Base-by-base conservation (phyloP, 2,113 vertebrate species). In the Pelvicachromis taeniatus region DNA sequence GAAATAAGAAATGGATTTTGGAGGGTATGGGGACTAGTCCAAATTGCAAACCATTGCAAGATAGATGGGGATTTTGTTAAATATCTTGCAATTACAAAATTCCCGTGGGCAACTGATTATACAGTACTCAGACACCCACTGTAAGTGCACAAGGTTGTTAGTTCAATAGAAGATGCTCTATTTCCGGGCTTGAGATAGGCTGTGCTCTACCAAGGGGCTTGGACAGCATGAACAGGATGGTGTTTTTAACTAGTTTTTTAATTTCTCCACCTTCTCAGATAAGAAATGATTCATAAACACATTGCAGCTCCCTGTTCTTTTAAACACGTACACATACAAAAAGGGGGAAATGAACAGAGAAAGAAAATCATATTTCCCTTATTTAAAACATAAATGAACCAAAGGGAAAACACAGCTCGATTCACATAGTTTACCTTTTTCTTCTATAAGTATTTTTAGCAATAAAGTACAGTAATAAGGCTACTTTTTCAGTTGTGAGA, bases 61-160 rank as follows among this genome's bases (percentile, higher is more conserved):
- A 90, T 73, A 86, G 78, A 26, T 77, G 73, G 54, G 81, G 77
- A 83, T 92, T 93, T 94, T 91, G 86, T 91, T 89, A 91, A 92
- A 93, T 85, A 87, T 82, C 85, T 84, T 83, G 84, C 85, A 91
- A 91, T 93, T 91, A 90, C 75, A 89, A 87, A 90, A 86, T 40
- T 89, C 85, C 91, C 77, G 21, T 81, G 59, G 84, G 88, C 87
- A 3, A 85, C 82, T 89, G 85, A 93, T 92, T 87, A 93, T 89
- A 81, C 90, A 82, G 89, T n/a, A 59, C 35, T 86, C 84, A 91
- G 89, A 90, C 92, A 85, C 61, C 81, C 77, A 81, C 50, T 77
- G 13, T 52, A 86, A 86, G 68, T 63, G 81, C 54, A 70, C 31
- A 65, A 54, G 38, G 78, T 61, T 92, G 77, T 82, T 68, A 68